Evolutionary conservation across 2,888 invertebrate genomes (phyloP).

Genomic region (Machimus atricapillus): DNA sequence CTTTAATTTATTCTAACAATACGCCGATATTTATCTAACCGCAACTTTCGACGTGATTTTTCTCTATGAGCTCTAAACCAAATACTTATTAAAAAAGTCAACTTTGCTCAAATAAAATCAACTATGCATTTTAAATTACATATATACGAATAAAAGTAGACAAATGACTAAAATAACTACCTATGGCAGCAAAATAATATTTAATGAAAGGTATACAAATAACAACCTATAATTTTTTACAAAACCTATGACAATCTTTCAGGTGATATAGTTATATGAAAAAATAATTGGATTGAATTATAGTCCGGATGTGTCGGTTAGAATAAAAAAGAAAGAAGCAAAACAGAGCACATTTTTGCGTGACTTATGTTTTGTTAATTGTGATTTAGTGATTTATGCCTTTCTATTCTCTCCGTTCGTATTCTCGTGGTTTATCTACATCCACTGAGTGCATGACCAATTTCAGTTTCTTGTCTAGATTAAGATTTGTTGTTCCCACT

Average conservation of each 20-base stretch:
- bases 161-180: background rate
- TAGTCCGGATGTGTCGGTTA: background rate
- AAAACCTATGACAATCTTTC: background rate
- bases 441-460: background rate
- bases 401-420: background rate
- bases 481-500: background rate
- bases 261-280: background rate
- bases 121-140: background rate
- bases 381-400: background rate
- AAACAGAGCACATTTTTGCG: background rate
- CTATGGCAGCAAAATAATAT: background rate
- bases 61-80: too few relatives aligned
- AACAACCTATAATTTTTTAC: background rate
- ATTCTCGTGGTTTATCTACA: background rate
- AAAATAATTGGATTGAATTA: background rate
- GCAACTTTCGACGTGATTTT: too few relatives aligned
- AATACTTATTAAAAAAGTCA: too few relatives aligned
- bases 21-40: too few relatives aligned
- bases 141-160: background rate
- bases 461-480: background rate
- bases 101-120: background rate
- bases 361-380: background rate
- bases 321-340: background rate
- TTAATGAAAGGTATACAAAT: background rate
- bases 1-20: too few relatives aligned